Evolutionary conservation across 2,113 vertebrate genomes (phyloP).

Genomic region (Ia io): DNA sequence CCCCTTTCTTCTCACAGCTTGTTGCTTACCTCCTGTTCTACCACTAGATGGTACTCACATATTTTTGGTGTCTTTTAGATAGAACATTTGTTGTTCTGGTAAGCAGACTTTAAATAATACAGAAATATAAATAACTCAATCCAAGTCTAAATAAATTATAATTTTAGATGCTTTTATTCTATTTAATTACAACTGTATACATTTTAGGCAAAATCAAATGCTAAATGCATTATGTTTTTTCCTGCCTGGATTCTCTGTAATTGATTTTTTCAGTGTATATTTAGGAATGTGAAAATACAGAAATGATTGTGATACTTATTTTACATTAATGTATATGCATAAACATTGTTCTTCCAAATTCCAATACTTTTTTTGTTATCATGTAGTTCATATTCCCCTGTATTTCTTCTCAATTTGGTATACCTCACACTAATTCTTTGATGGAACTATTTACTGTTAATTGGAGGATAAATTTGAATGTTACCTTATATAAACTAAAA

Average conservation of each 20-base stretch:
- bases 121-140: conserved; percentile 16
- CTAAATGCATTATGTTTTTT: background rate
- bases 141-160: background rate
- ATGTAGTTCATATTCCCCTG: background rate
- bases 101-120: background rate
- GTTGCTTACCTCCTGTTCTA: conserved; percentile 48
- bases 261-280: background rate
- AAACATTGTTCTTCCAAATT: background rate
- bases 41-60: conserved; percentile 76
- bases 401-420: background rate
- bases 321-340: background rate
- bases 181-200: background rate
- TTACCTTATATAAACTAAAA: background rate
- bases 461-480: background rate
- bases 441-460: background rate
- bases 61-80: conserved; percentile 56
- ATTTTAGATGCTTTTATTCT: background rate
- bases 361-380: background rate
- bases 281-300: background rate
- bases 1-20: background rate
- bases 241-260: background rate
- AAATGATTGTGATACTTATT: background rate
- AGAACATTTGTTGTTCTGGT: background rate
- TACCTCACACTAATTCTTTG: background rate
- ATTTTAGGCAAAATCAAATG: background rate